phyloP scores from a whole-genome alignment of 1,140 invertebrate genomes.

The Drosophila sp. region DNA sequence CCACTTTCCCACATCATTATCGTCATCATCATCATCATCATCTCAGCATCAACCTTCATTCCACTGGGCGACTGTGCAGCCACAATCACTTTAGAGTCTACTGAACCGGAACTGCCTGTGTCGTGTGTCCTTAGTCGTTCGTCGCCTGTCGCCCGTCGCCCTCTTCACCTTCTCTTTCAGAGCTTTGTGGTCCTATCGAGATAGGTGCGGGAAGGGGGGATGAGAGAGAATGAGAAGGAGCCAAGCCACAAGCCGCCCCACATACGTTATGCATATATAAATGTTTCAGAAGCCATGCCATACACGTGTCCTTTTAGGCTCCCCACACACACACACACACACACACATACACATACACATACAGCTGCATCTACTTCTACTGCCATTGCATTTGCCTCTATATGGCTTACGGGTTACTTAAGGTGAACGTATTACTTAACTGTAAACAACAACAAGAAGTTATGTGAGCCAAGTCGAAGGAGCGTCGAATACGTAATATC shows the following conservation, averaged over 20 bases:
- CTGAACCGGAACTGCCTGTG: conserved; percentile 69
- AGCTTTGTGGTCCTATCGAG: neutral
- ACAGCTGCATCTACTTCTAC: conserved; percentile 19
- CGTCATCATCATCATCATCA: neutral
- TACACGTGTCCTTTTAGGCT: conserved; percentile 30
- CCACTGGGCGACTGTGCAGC: conserved; percentile 33
- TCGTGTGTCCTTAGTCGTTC: conserved; percentile 6
- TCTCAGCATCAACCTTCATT: neutral
- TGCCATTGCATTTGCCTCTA: neutral
- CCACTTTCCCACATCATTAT: neutral
- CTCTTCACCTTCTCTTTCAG: neutral
- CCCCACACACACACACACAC: conserved; percentile 12
- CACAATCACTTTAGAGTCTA: conserved; percentile 69
- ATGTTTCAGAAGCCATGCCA: conserved; percentile 30
- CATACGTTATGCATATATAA: conserved; percentile 27
- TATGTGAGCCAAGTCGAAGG: neutral
- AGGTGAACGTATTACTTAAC: conserved; percentile 61
- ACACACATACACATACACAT: conserved; percentile 13
- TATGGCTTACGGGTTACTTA: conserved; percentile 49
- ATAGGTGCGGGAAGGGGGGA: no score
- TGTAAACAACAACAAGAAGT: conserved; percentile 38
- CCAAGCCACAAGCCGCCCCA: conserved; percentile 23
- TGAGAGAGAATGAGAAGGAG: neutral
- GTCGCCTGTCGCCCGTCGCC: neutral
- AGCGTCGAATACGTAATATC: neutral